Evolutionary conservation across 1,140 invertebrate genomes (phyloP).

Genomic region (Chrysomallon squamiferum): DNA sequence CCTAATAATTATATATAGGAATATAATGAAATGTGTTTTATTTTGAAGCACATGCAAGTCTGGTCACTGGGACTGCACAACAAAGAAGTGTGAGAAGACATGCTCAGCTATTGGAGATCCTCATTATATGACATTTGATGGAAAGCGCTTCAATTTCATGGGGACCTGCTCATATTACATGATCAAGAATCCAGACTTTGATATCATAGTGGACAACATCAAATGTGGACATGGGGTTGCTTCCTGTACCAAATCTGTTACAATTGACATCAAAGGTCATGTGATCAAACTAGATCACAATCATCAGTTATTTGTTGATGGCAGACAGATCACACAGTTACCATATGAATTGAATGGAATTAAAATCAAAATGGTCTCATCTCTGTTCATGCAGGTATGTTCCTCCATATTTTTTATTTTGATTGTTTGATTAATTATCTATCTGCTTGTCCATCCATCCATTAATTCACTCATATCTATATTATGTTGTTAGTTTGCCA

Average conservation of each 20-base stretch:
- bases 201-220: constrained; percentile 82
- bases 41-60: constrained; percentile 70
- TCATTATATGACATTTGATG: constrained; percentile 90
- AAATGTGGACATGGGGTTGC: constrained; percentile 77
- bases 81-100: constrained; percentile 61
- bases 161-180: constrained; percentile 86
- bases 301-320: constrained; percentile 66
- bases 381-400: constrained; percentile 61
- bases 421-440: neutral
- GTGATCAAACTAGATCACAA: constrained; percentile 50
- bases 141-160: constrained; percentile 84
- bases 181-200: constrained; percentile 72
- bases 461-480: no score
- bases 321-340: constrained; percentile 72
- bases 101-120: constrained; percentile 84
- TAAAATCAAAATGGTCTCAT: constrained; percentile 77
- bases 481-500: no score
- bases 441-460: no score
- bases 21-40: no score
- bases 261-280: constrained; percentile 60
- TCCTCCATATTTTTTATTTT: neutral
- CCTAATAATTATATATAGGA: no score
- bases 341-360: constrained; percentile 70
- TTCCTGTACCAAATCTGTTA: constrained; percentile 84
- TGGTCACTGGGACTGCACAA: constrained; percentile 82